Percentiles rank a stretch among this genome's conserved stretches.
Conservation (phyloP, 2,113 vertebrate genomes). For the Paraplagusia blochii region DNA sequence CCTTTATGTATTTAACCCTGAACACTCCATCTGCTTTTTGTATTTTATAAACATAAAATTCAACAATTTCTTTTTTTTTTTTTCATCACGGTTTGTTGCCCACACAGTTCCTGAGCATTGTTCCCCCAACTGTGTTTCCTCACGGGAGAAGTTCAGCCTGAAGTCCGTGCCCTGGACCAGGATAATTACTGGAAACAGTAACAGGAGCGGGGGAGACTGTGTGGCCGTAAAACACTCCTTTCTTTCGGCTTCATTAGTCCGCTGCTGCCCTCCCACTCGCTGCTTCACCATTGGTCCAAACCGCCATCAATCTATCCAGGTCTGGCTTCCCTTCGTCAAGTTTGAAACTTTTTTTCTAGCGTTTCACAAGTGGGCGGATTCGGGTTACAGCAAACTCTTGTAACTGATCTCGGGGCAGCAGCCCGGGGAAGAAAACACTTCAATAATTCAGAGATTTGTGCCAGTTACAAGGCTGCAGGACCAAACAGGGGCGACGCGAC, state of each 20-base stretch:
- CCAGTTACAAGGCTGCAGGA: conserved; percentile 32
- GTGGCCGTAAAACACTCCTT: conserved; percentile 32
- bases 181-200: conserved; percentile 75
- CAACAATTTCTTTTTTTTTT: too few species aligned
- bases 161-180: conserved; percentile 43
- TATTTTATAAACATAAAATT: too few species aligned
- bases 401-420: conserved; percentile 65
- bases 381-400: conserved; percentile 72
- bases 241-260: conserved; percentile 53
- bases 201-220: conserved; percentile 43
- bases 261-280: conserved; percentile 1
- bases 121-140: conserved; percentile 70
- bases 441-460: conserved; percentile 74
- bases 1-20: too few species aligned
- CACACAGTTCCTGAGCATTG: conserved; percentile 71
- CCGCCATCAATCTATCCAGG: conserved; percentile 61
- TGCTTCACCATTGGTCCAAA: conserved; percentile 61
- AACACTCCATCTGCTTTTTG: too few species aligned
- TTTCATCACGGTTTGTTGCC: too few species aligned
- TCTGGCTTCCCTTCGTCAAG: conserved; percentile 52
- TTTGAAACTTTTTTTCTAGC: conserved; percentile 77
- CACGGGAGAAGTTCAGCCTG: conserved; percentile 64
- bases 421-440: conserved; percentile 63
- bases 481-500: not conserved
- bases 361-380: conserved; percentile 54